Conservation (phyloP, 1,140 invertebrate species). For the Manduca sexta region DNA sequence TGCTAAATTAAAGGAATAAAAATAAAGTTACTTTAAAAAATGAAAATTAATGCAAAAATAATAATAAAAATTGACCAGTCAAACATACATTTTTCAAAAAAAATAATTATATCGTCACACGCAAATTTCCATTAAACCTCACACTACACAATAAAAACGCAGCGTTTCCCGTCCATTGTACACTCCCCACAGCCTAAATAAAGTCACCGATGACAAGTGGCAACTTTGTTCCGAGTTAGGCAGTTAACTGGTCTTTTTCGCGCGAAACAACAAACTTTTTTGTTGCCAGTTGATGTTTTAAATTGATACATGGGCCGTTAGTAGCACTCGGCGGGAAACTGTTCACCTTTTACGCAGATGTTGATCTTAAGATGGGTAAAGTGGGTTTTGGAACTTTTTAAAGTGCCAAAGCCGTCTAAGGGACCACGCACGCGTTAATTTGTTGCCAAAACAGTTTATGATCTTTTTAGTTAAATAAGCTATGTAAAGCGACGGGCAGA, state of each 20-base stretch:
- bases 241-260: conserved; percentile 29
- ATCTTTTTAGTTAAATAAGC: too few relatives aligned
- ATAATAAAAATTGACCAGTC: too few relatives aligned
- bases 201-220: conserved; percentile 50
- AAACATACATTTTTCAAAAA: too few relatives aligned
- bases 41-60: too few relatives aligned
- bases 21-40: too few relatives aligned
- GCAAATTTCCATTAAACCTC: too few relatives aligned
- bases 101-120: too few relatives aligned
- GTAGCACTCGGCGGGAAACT: conserved; percentile 23
- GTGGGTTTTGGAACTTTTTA: neutral
- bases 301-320: conserved; percentile 52
- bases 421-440: too few relatives aligned
- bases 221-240: conserved; percentile 37
- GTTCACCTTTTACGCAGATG: neutral
- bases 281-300: conserved; percentile 23
- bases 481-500: too few relatives aligned
- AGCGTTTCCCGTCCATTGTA: neutral
- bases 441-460: too few relatives aligned
- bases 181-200: conserved; percentile 30
- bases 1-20: too few relatives aligned
- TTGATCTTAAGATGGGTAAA: neutral
- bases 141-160: neutral
- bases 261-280: conserved; percentile 37
- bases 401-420: too few relatives aligned